Conservation (phyloP, 2,113 vertebrate genomes). For the Bos indicus region DNA sequence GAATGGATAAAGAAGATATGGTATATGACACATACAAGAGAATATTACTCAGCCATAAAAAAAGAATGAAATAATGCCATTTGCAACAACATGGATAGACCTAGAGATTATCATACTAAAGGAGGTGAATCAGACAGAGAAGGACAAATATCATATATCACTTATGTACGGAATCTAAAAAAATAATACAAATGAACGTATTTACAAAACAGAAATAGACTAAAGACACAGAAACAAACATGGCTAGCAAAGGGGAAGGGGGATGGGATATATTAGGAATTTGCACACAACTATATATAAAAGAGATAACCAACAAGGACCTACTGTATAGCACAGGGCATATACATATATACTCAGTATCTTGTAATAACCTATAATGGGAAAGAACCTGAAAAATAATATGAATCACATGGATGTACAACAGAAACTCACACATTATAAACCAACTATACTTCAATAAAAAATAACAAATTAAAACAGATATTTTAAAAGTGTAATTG, state of each 20-base stretch:
- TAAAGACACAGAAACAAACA: not conserved
- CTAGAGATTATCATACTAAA: not conserved
- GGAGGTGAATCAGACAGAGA: not conserved
- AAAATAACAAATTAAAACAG: not conserved
- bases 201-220: not conserved
- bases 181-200: not conserved
- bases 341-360: not conserved
- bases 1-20: not conserved
- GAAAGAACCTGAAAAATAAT: not conserved
- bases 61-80: not conserved
- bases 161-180: not conserved
- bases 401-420: not conserved
- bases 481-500: not conserved
- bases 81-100: not conserved
- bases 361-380: not conserved
- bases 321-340: not conserved
- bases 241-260: not conserved
- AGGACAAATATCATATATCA: not conserved
- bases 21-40: not conserved
- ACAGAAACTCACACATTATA: not conserved
- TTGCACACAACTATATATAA: not conserved
- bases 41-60: not conserved
- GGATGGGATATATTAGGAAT: not conserved
- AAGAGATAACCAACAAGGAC: not conserved
- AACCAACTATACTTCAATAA: not conserved